phyloP scores from a whole-genome alignment of 2,797 vertebrate genomes.

The Pygocentrus nattereri region DNA sequence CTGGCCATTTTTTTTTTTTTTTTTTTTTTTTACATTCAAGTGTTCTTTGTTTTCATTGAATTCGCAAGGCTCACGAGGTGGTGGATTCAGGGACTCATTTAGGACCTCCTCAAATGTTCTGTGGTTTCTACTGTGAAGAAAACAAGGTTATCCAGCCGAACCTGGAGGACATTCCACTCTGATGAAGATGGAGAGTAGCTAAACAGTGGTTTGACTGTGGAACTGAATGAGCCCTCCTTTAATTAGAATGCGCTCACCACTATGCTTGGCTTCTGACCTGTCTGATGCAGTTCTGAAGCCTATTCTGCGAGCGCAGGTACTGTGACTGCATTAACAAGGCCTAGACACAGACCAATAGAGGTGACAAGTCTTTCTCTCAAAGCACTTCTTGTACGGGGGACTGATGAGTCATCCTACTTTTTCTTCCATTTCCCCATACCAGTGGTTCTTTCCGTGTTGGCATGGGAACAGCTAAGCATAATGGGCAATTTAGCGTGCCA shows the following conservation, averaged over 20 bases:
- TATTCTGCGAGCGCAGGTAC: background rate
- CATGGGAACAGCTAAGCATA: conserved; percentile 60
- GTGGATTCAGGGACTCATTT: background rate
- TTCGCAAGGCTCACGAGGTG: background rate
- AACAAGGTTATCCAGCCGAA: background rate
- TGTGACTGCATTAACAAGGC: background rate
- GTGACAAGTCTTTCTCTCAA: conserved; percentile 27
- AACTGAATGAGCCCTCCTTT: background rate
- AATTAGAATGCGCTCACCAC: background rate
- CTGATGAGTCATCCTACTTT: conserved; percentile 41
- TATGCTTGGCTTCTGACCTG: background rate
- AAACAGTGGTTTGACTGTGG: background rate
- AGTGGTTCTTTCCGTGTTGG: conserved; percentile 24
- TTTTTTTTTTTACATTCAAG: too few relatives aligned
- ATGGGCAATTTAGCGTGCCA: conserved; percentile 58
- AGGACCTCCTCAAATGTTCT: background rate
- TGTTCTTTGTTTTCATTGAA: too few relatives aligned
- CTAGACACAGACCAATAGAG: background rate
- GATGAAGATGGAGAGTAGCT: background rate
- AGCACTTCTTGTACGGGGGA: background rate
- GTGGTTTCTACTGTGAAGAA: background rate
- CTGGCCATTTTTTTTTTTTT: too few relatives aligned
- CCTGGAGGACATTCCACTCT: background rate
- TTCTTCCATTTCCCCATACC: conserved; percentile 7
- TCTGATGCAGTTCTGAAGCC: background rate